Evolutionary conservation across 1,140 invertebrate genomes (phyloP).

Genomic region (Ostrea denselamellosa): DNA sequence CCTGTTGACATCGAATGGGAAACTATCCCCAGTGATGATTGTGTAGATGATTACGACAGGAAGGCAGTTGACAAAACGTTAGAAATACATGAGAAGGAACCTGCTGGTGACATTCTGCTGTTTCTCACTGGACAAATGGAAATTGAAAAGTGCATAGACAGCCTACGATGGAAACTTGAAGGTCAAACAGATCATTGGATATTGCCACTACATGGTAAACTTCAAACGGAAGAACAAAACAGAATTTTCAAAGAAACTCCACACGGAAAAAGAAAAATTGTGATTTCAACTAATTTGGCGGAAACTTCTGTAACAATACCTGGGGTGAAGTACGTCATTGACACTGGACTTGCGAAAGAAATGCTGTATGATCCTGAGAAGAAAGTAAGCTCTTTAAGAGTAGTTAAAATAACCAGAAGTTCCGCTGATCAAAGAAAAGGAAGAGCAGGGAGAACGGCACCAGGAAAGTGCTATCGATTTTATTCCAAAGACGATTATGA

Average conservation of each 20-base stretch:
- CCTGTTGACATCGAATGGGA: slow-evolving; percentile 94
- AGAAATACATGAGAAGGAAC: slow-evolving; percentile 95
- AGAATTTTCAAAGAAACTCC: slow-evolving; percentile 67
- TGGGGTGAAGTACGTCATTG: slow-evolving; percentile 75
- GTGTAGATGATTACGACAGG: slow-evolving; percentile 90
- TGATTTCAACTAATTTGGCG: slow-evolving; percentile 78
- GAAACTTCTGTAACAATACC: slow-evolving; percentile 79
- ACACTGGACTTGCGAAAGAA: slow-evolving; percentile 75
- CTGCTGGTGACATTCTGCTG: slow-evolving; percentile 95
- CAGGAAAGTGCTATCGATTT: slow-evolving; percentile 73
- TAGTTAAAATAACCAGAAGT: slow-evolving; percentile 66
- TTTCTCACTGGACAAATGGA: slow-evolving; percentile 88
- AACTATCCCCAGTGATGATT: slow-evolving; percentile 93
- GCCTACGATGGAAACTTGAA: slow-evolving; percentile 51
- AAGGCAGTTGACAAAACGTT: slow-evolving; percentile 96
- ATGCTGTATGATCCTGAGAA: slow-evolving; percentile 71
- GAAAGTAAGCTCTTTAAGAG: slow-evolving; percentile 68
- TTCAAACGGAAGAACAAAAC: slow-evolving; percentile 97
- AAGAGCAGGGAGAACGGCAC: slow-evolving; percentile 71
- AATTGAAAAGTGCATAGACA: slow-evolving; percentile 70
- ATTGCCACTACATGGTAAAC: slow-evolving; percentile 93
- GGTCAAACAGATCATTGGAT: slow-evolving; percentile 57
- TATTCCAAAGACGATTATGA: slow-evolving; percentile 67
- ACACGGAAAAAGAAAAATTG: slow-evolving; percentile 70
- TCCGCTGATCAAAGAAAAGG: slow-evolving; percentile 76